Evolutionary conservation across 2,797 vertebrate species (phyloP), one percentile per base, ranked within the genome.

Genomic region (Borostomias antarcticus): DNA sequence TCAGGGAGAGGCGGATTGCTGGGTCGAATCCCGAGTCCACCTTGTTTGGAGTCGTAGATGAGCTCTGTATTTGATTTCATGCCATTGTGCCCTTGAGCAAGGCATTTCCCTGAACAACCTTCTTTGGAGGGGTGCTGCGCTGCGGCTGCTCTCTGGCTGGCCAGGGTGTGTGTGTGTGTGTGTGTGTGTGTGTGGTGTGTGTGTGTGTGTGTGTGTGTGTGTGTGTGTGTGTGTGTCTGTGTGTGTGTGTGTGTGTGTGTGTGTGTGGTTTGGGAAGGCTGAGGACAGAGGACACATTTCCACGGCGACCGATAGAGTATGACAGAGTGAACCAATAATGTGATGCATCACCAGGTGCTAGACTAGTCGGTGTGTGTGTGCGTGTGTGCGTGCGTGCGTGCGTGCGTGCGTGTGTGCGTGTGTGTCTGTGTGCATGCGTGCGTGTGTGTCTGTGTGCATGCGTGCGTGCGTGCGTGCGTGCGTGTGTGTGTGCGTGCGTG

Each of bases 41-140:
- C n/a, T n/a, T n/a, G n/a, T n/a, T n/a, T n/a, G n/a, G n/a, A n/a
- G n/a, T n/a, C n/a, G n/a, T n/a, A n/a, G n/a, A n/a, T n/a, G n/a
- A n/a, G n/a, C n/a, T n/a, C 32, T 50, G 58, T 48, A 56, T 75
- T 30, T 6, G 28, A n/a, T 28, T 30, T 57, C 5, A 13, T n/a
- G 54, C 8, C 52, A 50, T 32, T 53, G 51, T 65, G 77, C 61
- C 61, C 53, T 47, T 11, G 73, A 63, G 51, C 51, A 33, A 65
- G 19, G 56, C 35, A 32, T 28, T 52, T 37, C 1, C 43, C 56
- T 35, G n/a, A n/a, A n/a, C n/a, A n/a, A n/a, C 29, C 65, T 37
- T n/a, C 8, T 57, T n/a, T n/a, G n/a, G n/a, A n/a, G n/a, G 75
- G 69, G 70, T 47, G 60, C 33, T 33, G n/a, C 29, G 29, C 17